Conservation (phyloP, 1,140 invertebrate genomes). For the Drosophila equinoxialis region DNA sequence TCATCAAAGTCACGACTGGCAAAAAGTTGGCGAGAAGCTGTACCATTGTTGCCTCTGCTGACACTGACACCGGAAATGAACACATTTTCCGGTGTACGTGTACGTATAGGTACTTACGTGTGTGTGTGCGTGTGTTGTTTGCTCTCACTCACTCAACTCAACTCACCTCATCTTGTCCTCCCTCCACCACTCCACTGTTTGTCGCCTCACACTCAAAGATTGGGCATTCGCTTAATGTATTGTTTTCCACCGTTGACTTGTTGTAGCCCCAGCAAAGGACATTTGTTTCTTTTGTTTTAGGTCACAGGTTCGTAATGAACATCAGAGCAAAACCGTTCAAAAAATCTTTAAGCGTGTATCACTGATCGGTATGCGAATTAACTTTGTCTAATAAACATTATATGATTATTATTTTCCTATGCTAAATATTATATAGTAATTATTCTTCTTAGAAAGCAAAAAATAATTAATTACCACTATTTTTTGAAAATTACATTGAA, state of each 20-base stretch:
- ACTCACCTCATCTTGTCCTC: too few species aligned
- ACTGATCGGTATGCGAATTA: background rate
- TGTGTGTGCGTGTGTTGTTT: conserved; percentile 25
- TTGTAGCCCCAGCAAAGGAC: background rate
- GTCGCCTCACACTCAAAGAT: conserved; percentile 31
- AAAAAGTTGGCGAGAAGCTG: conserved; percentile 56
- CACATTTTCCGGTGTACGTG: conserved; percentile 76
- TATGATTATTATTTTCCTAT: too few species aligned
- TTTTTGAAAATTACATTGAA: too few species aligned
- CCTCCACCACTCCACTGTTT: background rate
- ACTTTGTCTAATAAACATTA: too few species aligned
- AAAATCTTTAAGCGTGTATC: background rate
- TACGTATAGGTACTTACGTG: conserved; percentile 27
- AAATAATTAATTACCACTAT: too few species aligned
- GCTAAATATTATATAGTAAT: too few species aligned
- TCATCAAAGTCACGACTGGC: conserved; percentile 60
- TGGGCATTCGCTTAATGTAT: conserved; percentile 59
- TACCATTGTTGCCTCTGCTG: conserved; percentile 61
- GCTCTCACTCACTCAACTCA: conserved; percentile 1
- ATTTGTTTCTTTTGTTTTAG: conserved; percentile 26
- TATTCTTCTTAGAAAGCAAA: too few species aligned
- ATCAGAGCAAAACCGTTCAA: background rate
- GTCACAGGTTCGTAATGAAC: background rate
- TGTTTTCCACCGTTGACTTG: conserved; percentile 45
- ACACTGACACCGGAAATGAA: conserved; percentile 81